Conservation (phyloP, 2,888 invertebrate genomes). For the Mesorhabditis belari region DNA sequence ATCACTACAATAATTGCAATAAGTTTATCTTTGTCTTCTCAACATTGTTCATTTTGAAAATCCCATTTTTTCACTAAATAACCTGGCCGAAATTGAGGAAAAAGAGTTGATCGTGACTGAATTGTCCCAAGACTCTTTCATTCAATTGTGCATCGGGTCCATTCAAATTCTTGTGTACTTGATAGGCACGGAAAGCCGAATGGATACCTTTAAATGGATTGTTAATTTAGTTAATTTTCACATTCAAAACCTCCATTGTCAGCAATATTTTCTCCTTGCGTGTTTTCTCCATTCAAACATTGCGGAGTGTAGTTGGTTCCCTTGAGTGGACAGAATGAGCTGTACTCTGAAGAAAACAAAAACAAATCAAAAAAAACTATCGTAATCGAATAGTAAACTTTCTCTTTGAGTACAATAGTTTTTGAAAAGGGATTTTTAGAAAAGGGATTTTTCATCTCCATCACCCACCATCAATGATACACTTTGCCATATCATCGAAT, state of each 20-base stretch:
- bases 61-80: background rate
- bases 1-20: background rate
- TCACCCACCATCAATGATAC: constrained; percentile 25
- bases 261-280: constrained; percentile 61
- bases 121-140: constrained; percentile 27
- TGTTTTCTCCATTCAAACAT: constrained; percentile 58
- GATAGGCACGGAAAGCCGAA: constrained; percentile 40
- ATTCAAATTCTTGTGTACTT: constrained; percentile 27
- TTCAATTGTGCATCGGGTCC: constrained; percentile 42
- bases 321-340: constrained; percentile 31
- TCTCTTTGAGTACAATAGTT: background rate
- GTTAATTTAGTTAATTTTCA: background rate
- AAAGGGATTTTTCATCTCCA: too few species aligned
- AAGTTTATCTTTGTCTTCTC: background rate
- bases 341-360: constrained; percentile 23
- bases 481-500: constrained; percentile 34
- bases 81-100: constrained; percentile 45
- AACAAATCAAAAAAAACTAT: background rate
- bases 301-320: constrained; percentile 15
- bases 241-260: constrained; percentile 58
- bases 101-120: constrained; percentile 48
- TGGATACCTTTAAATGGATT: constrained; percentile 50
- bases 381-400: background rate
- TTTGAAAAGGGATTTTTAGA: too few species aligned
- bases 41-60: background rate